Evolutionary conservation across 2,888 invertebrate species (phyloP).

Genomic region (Euproctis similis): DNA sequence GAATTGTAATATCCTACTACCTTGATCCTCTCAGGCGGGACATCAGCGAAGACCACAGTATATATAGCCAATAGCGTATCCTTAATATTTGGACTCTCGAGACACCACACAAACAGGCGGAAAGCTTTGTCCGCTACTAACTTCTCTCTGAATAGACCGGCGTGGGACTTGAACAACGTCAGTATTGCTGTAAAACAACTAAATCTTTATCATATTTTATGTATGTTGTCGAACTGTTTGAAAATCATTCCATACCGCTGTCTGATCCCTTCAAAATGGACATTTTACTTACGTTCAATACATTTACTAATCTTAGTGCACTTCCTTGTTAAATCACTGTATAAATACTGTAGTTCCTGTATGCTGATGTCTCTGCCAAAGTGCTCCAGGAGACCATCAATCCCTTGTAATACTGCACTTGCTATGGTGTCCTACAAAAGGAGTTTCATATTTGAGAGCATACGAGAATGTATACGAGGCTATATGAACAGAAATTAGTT

Average conservation of each 20-base stretch:
- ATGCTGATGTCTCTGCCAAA: constrained; percentile 14
- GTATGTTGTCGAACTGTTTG: too few species aligned
- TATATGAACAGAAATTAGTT: too few species aligned
- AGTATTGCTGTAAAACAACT: constrained; percentile 25
- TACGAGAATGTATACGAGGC: background rate
- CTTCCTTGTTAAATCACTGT: constrained; percentile 12
- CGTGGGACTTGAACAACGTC: constrained; percentile 29
- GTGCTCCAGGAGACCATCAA: constrained; percentile 23
- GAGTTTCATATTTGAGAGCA: too few species aligned
- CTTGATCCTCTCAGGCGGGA: background rate
- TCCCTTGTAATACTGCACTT: constrained; percentile 31
- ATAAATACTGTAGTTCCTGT: constrained; percentile 11
- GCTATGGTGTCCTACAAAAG: constrained; percentile 14
- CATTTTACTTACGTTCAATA: constrained; percentile 16
- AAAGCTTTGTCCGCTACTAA: constrained; percentile 19
- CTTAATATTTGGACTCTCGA: constrained; percentile 6
- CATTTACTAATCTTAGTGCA: constrained; percentile 16
- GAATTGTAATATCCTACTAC: too few species aligned
- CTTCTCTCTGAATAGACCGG: constrained; percentile 32
- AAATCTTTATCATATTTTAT: background rate
- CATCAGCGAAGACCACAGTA: constrained; percentile 10
- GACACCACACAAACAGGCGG: constrained; percentile 24
- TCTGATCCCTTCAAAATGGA: background rate
- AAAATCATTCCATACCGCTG: background rate
- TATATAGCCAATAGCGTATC: constrained; percentile 29